These are phyloP conservation scores for Campylomormyrus numenius DNA, from an alignment of 2,113 vertebrate species.

Conservation along the genomic window DNA sequence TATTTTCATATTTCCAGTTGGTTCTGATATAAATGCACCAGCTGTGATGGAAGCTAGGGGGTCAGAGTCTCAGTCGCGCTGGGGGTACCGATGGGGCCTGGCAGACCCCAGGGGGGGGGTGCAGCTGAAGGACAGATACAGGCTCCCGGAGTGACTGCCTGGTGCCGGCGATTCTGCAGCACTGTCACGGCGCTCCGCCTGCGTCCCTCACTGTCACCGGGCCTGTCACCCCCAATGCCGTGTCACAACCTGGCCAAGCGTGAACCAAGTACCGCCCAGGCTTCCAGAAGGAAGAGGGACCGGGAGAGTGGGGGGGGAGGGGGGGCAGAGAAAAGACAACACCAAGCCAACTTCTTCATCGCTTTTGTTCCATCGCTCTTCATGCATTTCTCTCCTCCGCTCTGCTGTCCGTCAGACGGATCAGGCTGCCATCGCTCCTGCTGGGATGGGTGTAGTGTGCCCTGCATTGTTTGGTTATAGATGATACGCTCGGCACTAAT, in stretches of 20 bases:
- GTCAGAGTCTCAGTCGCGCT: slow-evolving; percentile 9
- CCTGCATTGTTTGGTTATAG: neutral
- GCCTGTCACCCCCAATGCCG: slow-evolving; percentile 47
- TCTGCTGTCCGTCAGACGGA: neutral
- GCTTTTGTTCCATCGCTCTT: slow-evolving; percentile 43
- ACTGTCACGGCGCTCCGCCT: slow-evolving; percentile 50
- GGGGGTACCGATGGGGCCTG: slow-evolving; percentile 33
- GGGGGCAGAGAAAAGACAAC: slow-evolving; percentile 28
- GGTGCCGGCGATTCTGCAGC: slow-evolving; percentile 35
- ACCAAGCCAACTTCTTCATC: slow-evolving; percentile 25
- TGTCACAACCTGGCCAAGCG: slow-evolving; percentile 50
- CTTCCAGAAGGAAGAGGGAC: slow-evolving; percentile 31
- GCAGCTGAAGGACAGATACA: slow-evolving; percentile 46
- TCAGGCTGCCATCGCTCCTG: neutral
- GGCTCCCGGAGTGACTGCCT: slow-evolving; percentile 57
- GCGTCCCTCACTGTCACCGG: slow-evolving; percentile 58
- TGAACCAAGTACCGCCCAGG: slow-evolving; percentile 41
- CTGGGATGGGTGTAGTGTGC: neutral
- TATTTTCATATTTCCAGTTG: neutral
- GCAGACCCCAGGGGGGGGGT: slow-evolving; percentile 33
- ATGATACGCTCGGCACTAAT: neutral
- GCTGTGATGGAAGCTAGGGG: neutral
- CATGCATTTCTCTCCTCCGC: neutral
- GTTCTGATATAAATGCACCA: neutral
- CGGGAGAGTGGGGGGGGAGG: neutral